Evolutionary conservation across 2,888 invertebrate genomes (phyloP), one percentile per base, ranked within the genome.

Genomic region (Polymixis flavicincta): DNA sequence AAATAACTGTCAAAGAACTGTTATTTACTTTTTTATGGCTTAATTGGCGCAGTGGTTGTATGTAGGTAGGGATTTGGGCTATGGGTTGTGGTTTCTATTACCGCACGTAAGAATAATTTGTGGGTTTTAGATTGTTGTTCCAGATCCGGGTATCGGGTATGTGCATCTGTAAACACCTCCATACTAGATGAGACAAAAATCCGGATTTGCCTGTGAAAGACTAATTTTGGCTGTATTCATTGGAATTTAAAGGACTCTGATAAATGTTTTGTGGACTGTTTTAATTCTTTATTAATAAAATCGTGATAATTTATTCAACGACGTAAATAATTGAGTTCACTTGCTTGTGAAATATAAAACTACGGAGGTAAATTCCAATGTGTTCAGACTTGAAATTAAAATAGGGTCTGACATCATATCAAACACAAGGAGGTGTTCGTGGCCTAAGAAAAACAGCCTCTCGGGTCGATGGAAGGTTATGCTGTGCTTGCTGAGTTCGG

Each of bases 211-310:
- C 17, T 14, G 3, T 25, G 17, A 25, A 25, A 11, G 0, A 17
- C n/a, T 42, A n/a, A 28, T 65, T 17, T 50, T 32, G 17, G 14
- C 22, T 17, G 22, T 50, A 17, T 65, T 22, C 0, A 8, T 64
- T 65, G 14, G 32, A 28, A 9, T 66, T 32, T 54, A 37, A 66
- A 37, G n/a, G 37, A n/a, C 7, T n/a, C 3, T 32, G 32, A n/a
- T 54, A 37, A 79, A 72, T 80, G 64, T 79, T 64, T n/a, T 59
- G 37, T 48, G 14, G n/a, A n/a, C 14, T 54, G n/a, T 8, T 60
- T 80, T 52, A 54, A 64, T 54, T 60, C 2, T 19, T 64, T 28
- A 76, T 71, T 25, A 14, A 55, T 50, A 52, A 25, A 42, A 48
- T 54, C 19, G 52, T 25, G 22, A 48, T 77, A 80, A 64, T 64